Base-by-base conservation (phyloP, 2,797 vertebrate species). In the Rhynchonycteris naso region DNA sequence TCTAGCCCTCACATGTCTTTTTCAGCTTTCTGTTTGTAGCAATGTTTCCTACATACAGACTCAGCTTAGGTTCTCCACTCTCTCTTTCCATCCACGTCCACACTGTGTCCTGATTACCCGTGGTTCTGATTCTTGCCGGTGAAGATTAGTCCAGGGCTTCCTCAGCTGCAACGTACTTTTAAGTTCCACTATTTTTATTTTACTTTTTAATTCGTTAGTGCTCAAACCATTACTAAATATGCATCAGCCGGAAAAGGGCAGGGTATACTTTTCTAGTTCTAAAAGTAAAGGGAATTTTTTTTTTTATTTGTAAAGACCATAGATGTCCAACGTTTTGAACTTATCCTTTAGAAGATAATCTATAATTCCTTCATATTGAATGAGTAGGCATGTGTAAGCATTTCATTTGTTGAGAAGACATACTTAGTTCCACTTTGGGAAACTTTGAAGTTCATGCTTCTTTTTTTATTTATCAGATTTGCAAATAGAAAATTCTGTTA, bases 31-130 rank as follows among this genome's bases (percentile, higher is more conserved):
- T 91, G 63, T 82, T 82, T 93, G 19, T 47, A 95, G 79, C 83
- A 86, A 82, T 94, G 95, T 88, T 90, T 97, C 58, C 91, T 72
- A 90, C 93, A 79, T 35, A 87, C 80, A 58, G 58, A 92, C 78
- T 35, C 93, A 58, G 30, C 33, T 54, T 68, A 78, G 76, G 79
- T 58, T 88, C 79, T 93, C 65, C 22, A 8, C 13, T 63, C 18
- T 10, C 16, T 88, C 61, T 74, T 91, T 92, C 90, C 54, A 85
- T 92, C 90, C 54, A 85, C 76, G 52, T 33, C 61, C 26, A 30
- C 5, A 58, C 2, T 63, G 19, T 43, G 21, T 54, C 87, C 59
- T 63, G 66, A 59, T 21, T 69, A 81, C 72, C 43, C 10, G 75
- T 66, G 16, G 24, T 83, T 87, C 38, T 66, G 72, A 78, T 30